Evolutionary conservation across 1,140 invertebrate genomes (phyloP), one percentile per base, ranked within the genome.

Genomic region (Campodea augens): DNA sequence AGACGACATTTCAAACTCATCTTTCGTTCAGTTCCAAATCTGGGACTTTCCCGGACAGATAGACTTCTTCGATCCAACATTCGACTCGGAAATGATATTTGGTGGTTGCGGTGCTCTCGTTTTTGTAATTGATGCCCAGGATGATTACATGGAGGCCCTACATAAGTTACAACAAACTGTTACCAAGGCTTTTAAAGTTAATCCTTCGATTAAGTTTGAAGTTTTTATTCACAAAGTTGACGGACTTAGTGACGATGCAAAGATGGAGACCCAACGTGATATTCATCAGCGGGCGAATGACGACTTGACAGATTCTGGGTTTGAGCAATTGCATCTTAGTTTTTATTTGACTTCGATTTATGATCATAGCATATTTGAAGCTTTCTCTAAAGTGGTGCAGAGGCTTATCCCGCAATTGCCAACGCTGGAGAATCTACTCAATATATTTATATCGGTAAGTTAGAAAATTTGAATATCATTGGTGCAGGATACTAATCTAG

Each of bases 331-430:
- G 46, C 81, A 88, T 61, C 62, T 90, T 15, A 89, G 90, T 58
- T 98, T 97, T 67, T 92, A 98, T 64, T 67, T 98, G 32, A 99
- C 96, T 12, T 97, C 90, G 46, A 98, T 99, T 51, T 98, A 98
- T 63, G 96, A 99, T 67, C 95, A 99, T 61, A 98, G 93, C 46
- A 98, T 99, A 65, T 99, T 99, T 70, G 96, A 99, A 71, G 95
- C 95, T 13, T 98, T 98, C 64, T 97, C 90, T 54, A 98, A 98
- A 81, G 93, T 98, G 52, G 92, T 99, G 40, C 96, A 99, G 61
- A 98, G 98, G 64, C 66, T 99, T 46, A 98, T 98, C 58, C 92
- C 90, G 39, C 92, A 98, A 61, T 68, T 98, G 50, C 87, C 92
- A 41, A 91, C 89, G 12, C 68, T 99, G 55, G 96, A 98, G 71